Percentiles rank a stretch among this genome's conserved stretches.
Evolutionary conservation across 1,140 invertebrate genomes (phyloP).

Genomic region (Hyposmocoma kahamanoa): DNA sequence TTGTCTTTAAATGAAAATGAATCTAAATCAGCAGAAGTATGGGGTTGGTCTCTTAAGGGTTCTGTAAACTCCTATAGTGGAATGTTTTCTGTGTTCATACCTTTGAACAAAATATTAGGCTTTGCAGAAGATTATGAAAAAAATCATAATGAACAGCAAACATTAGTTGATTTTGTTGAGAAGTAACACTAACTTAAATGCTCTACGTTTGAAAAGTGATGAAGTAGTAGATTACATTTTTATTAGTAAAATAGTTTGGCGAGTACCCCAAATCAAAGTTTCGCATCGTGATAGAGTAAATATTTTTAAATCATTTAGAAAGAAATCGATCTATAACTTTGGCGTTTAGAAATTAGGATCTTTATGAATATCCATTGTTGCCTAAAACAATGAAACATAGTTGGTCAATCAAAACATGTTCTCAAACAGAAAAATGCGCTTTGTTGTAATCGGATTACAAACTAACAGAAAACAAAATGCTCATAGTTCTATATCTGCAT

Average conservation of each 20-base stretch:
- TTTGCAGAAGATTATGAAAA: constrained; percentile 68
- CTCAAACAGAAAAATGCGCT: constrained; percentile 33
- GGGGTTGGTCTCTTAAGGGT: constrained; percentile 14
- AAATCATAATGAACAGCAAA: constrained; percentile 44
- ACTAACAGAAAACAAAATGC: constrained; percentile 9
- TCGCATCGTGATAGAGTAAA: constrained; percentile 19
- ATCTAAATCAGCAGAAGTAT: constrained; percentile 8
- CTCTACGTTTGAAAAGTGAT: not conserved
- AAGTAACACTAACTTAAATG: constrained; percentile 37
- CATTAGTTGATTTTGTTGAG: constrained; percentile 62
- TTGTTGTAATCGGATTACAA: constrained; percentile 14
- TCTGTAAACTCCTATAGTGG: not conserved
- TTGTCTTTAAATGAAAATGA: constrained; percentile 15
- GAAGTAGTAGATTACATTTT: constrained; percentile 8
- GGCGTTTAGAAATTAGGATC: constrained; percentile 43
- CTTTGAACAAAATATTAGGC: constrained; percentile 47
- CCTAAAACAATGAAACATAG: constrained; percentile 26
- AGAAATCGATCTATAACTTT: constrained; percentile 26
- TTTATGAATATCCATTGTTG: constrained; percentile 48
- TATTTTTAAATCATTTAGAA: constrained; percentile 22
- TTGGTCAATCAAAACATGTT: constrained; percentile 38
- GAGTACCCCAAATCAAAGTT: constrained; percentile 7
- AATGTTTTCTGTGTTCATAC: constrained; percentile 48
- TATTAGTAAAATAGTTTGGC: constrained; percentile 16
- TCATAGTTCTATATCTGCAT: not conserved